phyloP scores from a whole-genome alignment of 2,888 invertebrate species.

The Acanthoscelides obtectus region DNA sequence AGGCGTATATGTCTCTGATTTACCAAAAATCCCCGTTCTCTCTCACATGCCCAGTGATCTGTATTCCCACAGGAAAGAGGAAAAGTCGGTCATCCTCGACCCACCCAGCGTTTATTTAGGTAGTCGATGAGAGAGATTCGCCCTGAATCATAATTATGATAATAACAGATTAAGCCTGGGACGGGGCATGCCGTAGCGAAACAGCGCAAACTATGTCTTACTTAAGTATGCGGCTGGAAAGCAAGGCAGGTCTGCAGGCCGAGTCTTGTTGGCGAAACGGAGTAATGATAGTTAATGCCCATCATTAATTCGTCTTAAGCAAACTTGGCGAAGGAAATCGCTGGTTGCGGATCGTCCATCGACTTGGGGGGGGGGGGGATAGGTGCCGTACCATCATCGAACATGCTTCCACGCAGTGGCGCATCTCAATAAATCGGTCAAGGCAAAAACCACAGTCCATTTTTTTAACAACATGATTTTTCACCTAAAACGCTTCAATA shows the following conservation, averaged over 20 bases:
- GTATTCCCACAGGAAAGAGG: too few relatives aligned
- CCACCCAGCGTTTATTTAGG: background rate
- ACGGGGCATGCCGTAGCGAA: slow-evolving; percentile 6
- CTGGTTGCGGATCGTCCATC: slow-evolving; percentile 12
- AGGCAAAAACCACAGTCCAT: too few relatives aligned
- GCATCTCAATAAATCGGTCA: too few relatives aligned
- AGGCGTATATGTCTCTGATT: too few relatives aligned
- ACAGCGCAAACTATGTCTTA: slow-evolving; percentile 24
- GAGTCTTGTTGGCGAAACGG: slow-evolving; percentile 17
- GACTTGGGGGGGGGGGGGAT: background rate
- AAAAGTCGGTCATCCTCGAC: background rate
- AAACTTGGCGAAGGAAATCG: slow-evolving; percentile 28
- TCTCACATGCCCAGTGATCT: too few relatives aligned
- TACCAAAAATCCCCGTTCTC: too few relatives aligned
- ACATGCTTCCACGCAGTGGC: background rate
- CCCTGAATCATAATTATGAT: slow-evolving; percentile 28
- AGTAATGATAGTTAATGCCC: slow-evolving; percentile 34
- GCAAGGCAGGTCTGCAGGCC: background rate
- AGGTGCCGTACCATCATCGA: background rate
- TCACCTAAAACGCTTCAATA: too few relatives aligned
- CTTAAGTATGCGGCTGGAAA: slow-evolving; percentile 16
- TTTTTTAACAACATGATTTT: too few relatives aligned
- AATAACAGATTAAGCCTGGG: slow-evolving; percentile 24
- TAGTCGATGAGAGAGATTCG: background rate
- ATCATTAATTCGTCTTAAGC: slow-evolving; percentile 36